Conservation (phyloP, 2,888 invertebrate species). For the Argyresthia albistria region DNA sequence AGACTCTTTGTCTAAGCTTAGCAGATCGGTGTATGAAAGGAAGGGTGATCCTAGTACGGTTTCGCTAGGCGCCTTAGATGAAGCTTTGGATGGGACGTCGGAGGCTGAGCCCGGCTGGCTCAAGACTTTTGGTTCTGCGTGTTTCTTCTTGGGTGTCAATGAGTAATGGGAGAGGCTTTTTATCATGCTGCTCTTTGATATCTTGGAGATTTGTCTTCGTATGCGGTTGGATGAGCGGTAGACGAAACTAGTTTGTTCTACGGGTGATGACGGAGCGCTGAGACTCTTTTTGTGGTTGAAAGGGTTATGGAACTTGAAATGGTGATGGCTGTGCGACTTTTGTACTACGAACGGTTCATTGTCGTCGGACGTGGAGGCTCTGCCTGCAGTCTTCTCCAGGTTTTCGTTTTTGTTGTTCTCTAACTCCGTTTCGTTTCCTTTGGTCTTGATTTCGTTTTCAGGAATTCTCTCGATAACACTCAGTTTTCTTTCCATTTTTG, state of each 20-base stretch:
- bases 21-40: conserved; percentile 55
- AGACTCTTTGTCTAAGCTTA: conserved; percentile 44
- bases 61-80: conserved; percentile 35
- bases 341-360: conserved; percentile 34
- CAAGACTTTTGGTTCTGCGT: conserved; percentile 32
- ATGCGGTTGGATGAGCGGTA: conserved; percentile 58
- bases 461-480: conserved; percentile 21
- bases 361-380: conserved; percentile 22
- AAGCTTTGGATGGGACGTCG: conserved; percentile 44
- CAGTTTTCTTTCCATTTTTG: conserved; percentile 48
- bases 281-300: conserved; percentile 54
- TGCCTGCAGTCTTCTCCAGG: conserved; percentile 8
- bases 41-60: conserved; percentile 70
- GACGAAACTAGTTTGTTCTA: conserved; percentile 52
- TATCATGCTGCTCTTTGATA: conserved; percentile 59
- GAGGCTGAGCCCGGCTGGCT: conserved; percentile 52
- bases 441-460: conserved; percentile 10
- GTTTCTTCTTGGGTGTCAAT: conserved; percentile 51
- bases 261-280: conserved; percentile 59
- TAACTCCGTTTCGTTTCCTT: conserved; percentile 4
- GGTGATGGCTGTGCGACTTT: conserved; percentile 29
- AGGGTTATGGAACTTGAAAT: conserved; percentile 51
- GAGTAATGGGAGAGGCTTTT: conserved; percentile 62
- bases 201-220: conserved; percentile 46
- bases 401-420: conserved; percentile 8